Conservation (phyloP, 2,797 vertebrate genomes). For the Vespertilio murinus region DNA sequence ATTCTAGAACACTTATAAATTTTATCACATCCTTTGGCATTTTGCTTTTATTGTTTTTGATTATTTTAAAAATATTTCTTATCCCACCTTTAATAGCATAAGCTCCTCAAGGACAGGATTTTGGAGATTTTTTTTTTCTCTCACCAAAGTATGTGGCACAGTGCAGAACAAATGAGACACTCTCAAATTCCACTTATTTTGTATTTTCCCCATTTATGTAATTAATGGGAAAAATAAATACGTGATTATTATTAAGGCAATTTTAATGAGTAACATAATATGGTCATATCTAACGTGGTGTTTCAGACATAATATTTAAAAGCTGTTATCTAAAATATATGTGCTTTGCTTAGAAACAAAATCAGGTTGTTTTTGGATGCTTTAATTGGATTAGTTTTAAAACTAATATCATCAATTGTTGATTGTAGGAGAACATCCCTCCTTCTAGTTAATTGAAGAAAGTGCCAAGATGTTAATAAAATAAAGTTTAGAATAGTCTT, state of each 20-base stretch:
- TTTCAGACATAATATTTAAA: conserved; percentile 50
- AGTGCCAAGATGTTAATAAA: neutral
- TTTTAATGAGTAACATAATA: conserved; percentile 12
- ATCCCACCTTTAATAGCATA: neutral
- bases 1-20: neutral
- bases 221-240: neutral
- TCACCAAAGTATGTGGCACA: neutral
- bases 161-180: neutral
- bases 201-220: neutral
- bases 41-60: neutral
- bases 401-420: conserved; percentile 18
- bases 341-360: conserved; percentile 48
- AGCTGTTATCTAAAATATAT: conserved; percentile 28
- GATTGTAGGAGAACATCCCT: conserved; percentile 25
- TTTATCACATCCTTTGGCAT: conserved; percentile 23
- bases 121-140: neutral
- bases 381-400: conserved; percentile 33
- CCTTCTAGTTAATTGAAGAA: conserved; percentile 3
- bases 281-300: neutral
- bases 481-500: conserved; percentile 40
- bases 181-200: conserved; percentile 1
- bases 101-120: neutral
- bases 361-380: neutral
- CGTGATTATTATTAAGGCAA: conserved; percentile 15
- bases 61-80: neutral